Percentiles rank a stretch among this genome's conserved stretches.
Conservation (phyloP, 2,888 invertebrate species). For the Helleia helle region DNA sequence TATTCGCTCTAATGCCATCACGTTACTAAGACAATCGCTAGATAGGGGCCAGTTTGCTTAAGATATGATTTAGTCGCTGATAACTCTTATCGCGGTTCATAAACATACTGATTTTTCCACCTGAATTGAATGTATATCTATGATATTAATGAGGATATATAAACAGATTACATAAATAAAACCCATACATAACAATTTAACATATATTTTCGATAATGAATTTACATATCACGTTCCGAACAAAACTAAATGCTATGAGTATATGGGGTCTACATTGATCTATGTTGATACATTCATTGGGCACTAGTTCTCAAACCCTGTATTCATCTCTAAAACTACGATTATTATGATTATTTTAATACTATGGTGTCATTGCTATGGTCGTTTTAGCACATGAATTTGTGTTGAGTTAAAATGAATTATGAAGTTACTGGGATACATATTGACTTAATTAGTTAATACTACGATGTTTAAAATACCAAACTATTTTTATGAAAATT, state of each 20-base stretch:
- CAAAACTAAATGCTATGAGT: constrained; percentile 38
- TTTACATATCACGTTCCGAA: constrained; percentile 61
- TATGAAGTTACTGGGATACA: constrained; percentile 1
- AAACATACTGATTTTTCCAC: constrained; percentile 26
- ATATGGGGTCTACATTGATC: constrained; percentile 25
- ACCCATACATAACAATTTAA: constrained; percentile 62
- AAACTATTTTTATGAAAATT: constrained; percentile 16
- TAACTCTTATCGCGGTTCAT: constrained; percentile 25
- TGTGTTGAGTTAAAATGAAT: not conserved
- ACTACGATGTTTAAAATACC: constrained; percentile 17
- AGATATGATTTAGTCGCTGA: constrained; percentile 33
- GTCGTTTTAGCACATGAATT: constrained; percentile 9
- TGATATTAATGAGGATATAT: constrained; percentile 22
- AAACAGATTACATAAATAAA: constrained; percentile 51
- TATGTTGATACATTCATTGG: constrained; percentile 15
- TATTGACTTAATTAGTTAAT: constrained; percentile 10
- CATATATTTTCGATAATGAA: constrained; percentile 67
- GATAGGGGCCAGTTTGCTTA: constrained; percentile 38
- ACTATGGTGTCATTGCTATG: not conserved
- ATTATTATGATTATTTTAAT: constrained; percentile 12
- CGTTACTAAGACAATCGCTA: constrained; percentile 27
- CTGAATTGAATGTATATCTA: constrained; percentile 12
- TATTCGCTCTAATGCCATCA: constrained; percentile 21
- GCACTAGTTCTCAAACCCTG: constrained; percentile 23
- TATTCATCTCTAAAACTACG: constrained; percentile 19